phyloP scores from a whole-genome alignment of 2,113 vertebrate species.

The Scophthalmus maximus region DNA sequence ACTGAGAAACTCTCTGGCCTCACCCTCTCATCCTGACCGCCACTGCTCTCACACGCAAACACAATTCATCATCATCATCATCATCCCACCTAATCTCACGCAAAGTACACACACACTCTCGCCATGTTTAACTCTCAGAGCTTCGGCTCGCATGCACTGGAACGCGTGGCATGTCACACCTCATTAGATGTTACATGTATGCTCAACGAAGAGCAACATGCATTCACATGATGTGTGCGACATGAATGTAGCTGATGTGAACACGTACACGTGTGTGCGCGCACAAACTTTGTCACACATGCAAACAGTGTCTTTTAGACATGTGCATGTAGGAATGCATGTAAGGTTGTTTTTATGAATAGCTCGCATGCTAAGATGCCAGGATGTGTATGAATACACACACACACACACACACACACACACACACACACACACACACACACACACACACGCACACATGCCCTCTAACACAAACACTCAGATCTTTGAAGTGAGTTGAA shows the following conservation, averaged over 20 bases:
- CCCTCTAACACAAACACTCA: conserved; percentile 35
- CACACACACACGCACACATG: conserved; percentile 11
- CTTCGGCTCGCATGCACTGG: conserved; percentile 14
- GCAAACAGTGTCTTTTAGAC: not conserved
- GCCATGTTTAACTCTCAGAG: conserved; percentile 48
- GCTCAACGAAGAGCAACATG: not conserved
- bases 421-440: conserved; percentile 32
- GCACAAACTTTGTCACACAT: conserved; percentile 2
- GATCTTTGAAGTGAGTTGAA: conserved; percentile 47
- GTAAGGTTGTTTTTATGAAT: conserved; percentile 31
- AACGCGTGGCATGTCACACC: conserved; percentile 56
- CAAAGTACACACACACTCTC: conserved; percentile 33
- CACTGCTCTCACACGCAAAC: too few species aligned
- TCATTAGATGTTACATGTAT: conserved; percentile 44
- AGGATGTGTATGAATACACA: conserved; percentile 12
- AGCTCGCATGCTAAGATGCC: conserved; percentile 19
- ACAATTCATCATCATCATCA: too few species aligned
- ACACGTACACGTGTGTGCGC: conserved; percentile 5
- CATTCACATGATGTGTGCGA: not conserved
- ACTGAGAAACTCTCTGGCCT: too few species aligned
- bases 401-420: conserved; percentile 32
- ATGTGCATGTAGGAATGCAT: conserved; percentile 6
- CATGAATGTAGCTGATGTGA: not conserved
- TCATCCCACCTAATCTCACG: not conserved
- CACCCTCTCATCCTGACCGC: too few species aligned